A percentile compares a stretch with the other conserved stretches of the same genome.
Conservation (phyloP, 2,113 vertebrate species). For the Antechinus stuartii region DNA sequence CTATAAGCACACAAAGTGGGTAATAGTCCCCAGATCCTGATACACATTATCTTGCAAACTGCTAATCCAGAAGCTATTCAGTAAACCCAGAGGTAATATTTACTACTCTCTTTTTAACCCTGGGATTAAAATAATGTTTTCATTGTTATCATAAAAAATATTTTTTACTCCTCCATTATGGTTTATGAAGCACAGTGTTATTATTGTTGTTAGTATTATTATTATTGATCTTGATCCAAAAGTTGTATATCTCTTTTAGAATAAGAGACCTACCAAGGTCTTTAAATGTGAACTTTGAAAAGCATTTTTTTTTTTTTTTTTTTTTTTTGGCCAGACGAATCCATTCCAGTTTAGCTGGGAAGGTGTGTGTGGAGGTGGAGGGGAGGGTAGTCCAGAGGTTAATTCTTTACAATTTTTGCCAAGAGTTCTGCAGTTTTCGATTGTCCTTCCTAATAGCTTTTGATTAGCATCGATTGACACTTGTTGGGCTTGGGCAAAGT, state of each 20-base stretch:
- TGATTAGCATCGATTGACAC: not conserved
- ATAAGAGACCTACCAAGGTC: not conserved
- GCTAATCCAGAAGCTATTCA: not conserved
- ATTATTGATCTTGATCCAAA: not conserved
- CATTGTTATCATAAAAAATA: not conserved
- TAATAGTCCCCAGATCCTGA: not conserved
- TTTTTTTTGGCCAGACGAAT: not conserved
- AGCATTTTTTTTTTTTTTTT: too few relatives aligned
- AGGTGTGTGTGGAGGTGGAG: not conserved
- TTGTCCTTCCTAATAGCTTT: slow-evolving; percentile 28
- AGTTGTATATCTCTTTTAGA: not conserved
- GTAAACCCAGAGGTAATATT: fast-evolving
- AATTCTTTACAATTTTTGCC: not conserved
- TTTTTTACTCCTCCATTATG: not conserved
- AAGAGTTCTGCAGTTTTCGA: not conserved
- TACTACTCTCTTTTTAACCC: not conserved
- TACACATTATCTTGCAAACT: not conserved
- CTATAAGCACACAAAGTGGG: not conserved
- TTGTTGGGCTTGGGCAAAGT: not conserved
- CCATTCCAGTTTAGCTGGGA: not conserved
- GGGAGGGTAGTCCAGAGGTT: not conserved
- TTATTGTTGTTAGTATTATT: not conserved
- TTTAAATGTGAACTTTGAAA: not conserved
- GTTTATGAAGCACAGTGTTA: too few relatives aligned
- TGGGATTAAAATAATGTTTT: not conserved